A percentile compares a stretch with the other conserved stretches of the same genome.
These are phyloP conservation scores for Subanguina moxae DNA, from an alignment of 1,140 invertebrate species.

Conservation along the genomic window DNA sequence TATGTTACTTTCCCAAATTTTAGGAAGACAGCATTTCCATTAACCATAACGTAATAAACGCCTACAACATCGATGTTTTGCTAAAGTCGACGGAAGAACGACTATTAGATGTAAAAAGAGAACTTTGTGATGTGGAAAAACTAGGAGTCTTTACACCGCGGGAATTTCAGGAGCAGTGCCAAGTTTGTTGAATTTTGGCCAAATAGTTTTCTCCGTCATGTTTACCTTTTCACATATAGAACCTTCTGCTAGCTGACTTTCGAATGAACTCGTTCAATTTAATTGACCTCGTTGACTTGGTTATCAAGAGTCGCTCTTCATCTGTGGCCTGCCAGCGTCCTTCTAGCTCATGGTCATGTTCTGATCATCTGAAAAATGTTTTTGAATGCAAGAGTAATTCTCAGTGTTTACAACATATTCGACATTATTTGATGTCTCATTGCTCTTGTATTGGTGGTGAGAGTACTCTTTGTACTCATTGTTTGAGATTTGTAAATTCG, in stretches of 20 bases:
- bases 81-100: slow-evolving; percentile 67
- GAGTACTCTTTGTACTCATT: neutral
- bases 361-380: neutral
- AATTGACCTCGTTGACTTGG: slow-evolving; percentile 23
- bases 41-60: slow-evolving; percentile 96
- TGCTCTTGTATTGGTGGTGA: neutral
- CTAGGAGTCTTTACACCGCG: slow-evolving; percentile 13
- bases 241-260: slow-evolving; percentile 22
- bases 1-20: slow-evolving; percentile 34
- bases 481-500: neutral
- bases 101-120: slow-evolving; percentile 15
- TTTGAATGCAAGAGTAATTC: neutral
- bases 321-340: neutral
- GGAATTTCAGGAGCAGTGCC: slow-evolving; percentile 24
- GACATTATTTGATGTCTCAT: neutral
- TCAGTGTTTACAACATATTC: neutral
- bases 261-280: slow-evolving; percentile 14
- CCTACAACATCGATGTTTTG: slow-evolving; percentile 74
- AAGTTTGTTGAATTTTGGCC: slow-evolving; percentile 3
- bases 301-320: slow-evolving; percentile 3
- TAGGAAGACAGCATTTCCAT: slow-evolving; percentile 83
- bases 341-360: neutral
- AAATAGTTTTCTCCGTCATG: no score
- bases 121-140: slow-evolving; percentile 19
- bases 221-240: slow-evolving; percentile 3